phyloP scores from a whole-genome alignment of 2,113 vertebrate genomes.

The Nesoenas mayeri region DNA sequence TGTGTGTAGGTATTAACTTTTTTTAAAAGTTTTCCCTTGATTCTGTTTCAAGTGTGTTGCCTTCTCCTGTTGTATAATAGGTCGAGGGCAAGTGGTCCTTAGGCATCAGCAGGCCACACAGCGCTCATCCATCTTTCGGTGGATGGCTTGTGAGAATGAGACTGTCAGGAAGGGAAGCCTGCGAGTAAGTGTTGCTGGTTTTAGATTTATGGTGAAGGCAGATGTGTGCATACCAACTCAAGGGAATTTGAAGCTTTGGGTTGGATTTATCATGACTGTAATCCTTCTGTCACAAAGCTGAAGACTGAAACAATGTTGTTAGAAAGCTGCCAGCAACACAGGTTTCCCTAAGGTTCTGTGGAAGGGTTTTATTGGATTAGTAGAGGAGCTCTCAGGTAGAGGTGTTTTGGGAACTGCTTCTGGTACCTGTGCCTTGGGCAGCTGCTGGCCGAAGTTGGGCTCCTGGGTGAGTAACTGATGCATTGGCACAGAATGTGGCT shows the following conservation, averaged over 20 bases:
- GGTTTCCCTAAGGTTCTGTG: neutral
- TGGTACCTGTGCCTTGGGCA: neutral
- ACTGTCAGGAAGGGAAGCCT: neutral
- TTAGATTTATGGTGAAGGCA: neutral
- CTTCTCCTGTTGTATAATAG: neutral
- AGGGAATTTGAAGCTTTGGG: neutral
- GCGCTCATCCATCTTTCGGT: neutral
- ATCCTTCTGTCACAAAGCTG: constrained; percentile 23
- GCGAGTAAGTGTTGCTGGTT: neutral
- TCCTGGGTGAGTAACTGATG: neutral
- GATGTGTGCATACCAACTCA: neutral
- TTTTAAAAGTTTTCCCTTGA: neutral
- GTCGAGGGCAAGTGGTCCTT: neutral
- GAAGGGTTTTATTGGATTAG: neutral
- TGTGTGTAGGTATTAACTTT: neutral
- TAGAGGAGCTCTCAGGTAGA: neutral
- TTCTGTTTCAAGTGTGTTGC: neutral
- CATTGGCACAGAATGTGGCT: neutral
- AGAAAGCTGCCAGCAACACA: neutral
- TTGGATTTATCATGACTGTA: neutral
- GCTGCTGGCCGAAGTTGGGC: neutral
- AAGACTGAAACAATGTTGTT: neutral
- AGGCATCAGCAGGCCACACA: neutral
- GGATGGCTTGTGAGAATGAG: neutral
- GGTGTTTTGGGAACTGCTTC: neutral